Conservation (phyloP, 2,888 invertebrate genomes). For the Trisateles emortualis region DNA sequence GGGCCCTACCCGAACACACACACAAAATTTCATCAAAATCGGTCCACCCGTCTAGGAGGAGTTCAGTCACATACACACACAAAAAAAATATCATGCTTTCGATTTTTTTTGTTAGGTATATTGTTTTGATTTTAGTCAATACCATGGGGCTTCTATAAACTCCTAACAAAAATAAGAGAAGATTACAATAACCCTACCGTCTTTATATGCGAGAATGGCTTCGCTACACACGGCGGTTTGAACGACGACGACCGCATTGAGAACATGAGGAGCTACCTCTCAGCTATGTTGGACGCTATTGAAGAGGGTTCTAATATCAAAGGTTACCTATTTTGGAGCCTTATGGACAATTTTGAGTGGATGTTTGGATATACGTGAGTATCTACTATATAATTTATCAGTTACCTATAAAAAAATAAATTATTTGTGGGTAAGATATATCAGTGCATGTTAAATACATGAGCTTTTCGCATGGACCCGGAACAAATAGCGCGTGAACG, state of each 20-base stretch:
- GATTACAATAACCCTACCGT: constrained; percentile 83
- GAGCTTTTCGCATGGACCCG: too few relatives aligned
- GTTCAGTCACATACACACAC: too few relatives aligned
- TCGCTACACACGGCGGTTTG: constrained; percentile 53
- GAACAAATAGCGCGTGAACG: too few relatives aligned
- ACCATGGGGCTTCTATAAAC: constrained; percentile 85
- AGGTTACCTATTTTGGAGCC: constrained; percentile 87
- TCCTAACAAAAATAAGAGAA: constrained; percentile 79
- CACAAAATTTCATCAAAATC: too few relatives aligned
- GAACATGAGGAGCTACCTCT: constrained; percentile 69
- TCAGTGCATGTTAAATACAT: too few relatives aligned
- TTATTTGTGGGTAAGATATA: too few relatives aligned
- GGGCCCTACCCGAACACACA: too few relatives aligned
- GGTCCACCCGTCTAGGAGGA: too few relatives aligned
- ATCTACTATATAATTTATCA: not conserved
- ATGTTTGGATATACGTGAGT: constrained; percentile 83
- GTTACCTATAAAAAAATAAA: too few relatives aligned
- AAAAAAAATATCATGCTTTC: too few relatives aligned
- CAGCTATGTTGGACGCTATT: constrained; percentile 73
- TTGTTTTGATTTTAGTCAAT: constrained; percentile 45
- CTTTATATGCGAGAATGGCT: constrained; percentile 87
- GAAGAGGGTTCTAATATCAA: constrained; percentile 73
- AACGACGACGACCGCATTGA: constrained; percentile 72
- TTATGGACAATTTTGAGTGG: constrained; percentile 90
- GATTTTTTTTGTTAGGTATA: too few relatives aligned